Evolutionary conservation across 2,888 invertebrate species (phyloP).

Genomic region (Incurvaria masculella): DNA sequence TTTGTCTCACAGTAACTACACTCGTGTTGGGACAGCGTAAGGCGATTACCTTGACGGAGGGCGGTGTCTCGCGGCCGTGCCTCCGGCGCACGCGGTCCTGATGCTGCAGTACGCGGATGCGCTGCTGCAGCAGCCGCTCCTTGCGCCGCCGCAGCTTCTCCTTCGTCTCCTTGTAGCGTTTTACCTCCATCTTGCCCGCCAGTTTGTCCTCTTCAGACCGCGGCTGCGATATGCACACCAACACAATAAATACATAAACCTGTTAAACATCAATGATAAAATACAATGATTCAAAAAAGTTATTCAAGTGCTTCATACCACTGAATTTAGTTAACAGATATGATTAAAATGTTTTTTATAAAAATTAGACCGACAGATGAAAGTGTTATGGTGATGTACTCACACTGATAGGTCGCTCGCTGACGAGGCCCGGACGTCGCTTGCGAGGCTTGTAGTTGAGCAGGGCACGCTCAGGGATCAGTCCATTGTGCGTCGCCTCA

Average conservation of each 20-base stretch:
- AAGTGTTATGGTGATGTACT: too few relatives aligned
- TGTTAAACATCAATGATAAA: neutral
- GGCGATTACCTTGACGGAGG: neutral
- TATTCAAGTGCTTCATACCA: too few relatives aligned
- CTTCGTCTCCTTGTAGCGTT: constrained; percentile 75
- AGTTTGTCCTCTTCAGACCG: constrained; percentile 75
- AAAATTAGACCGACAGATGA: constrained; percentile 4
- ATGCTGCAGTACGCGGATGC: constrained; percentile 27
- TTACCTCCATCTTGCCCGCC: constrained; percentile 66
- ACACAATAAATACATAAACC: constrained; percentile 4
- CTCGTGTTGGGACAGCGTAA: too few relatives aligned
- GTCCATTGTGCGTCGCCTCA: constrained; percentile 28
- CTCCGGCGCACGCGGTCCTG: constrained; percentile 2
- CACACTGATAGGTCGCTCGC: constrained; percentile 62
- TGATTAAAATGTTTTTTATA: constrained; percentile 3
- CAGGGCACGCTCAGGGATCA: constrained; percentile 45
- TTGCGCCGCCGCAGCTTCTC: constrained; percentile 70
- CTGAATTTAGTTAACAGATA: neutral
- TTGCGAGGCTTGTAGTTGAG: constrained; percentile 43
- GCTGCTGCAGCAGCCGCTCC: constrained; percentile 46
- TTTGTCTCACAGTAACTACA: too few relatives aligned
- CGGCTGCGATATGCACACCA: constrained; percentile 52
- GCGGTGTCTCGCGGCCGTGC: neutral
- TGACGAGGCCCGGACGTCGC: constrained; percentile 58
- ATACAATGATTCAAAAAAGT: too few relatives aligned